A percentile compares a stretch with the other conserved stretches of the same genome.
Conservation (phyloP, 1,140 invertebrate species). For the Drosophila prosaltans region DNA sequence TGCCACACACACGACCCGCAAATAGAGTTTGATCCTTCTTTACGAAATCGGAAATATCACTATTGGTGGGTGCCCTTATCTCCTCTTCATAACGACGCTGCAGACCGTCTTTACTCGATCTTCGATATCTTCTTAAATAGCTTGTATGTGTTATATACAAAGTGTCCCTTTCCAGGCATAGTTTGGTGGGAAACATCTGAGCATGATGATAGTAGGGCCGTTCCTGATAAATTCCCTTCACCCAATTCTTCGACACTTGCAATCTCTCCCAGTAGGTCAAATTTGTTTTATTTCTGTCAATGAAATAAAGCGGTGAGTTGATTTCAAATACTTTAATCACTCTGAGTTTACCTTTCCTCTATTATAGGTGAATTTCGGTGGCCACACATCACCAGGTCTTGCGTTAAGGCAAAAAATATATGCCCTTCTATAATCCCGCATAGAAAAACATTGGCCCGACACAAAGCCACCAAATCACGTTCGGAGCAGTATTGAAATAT, state of each 20-base stretch:
- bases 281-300: constrained; percentile 42
- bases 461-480: constrained; percentile 56
- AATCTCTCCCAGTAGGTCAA: constrained; percentile 63
- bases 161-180: constrained; percentile 58
- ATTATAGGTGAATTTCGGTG: constrained; percentile 52
- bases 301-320: neutral
- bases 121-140: constrained; percentile 66
- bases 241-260: constrained; percentile 67
- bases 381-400: constrained; percentile 72
- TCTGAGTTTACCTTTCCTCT: constrained; percentile 46
- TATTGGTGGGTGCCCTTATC: constrained; percentile 45
- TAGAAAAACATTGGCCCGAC: constrained; percentile 43
- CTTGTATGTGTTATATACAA: constrained; percentile 66
- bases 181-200: constrained; percentile 73
- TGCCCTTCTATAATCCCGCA: constrained; percentile 54
- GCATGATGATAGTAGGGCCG: constrained; percentile 68
- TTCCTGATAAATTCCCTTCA: constrained; percentile 64
- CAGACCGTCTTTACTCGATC: constrained; percentile 51
- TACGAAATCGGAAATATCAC: constrained; percentile 69
- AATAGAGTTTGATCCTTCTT: constrained; percentile 75
- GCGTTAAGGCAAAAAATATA: constrained; percentile 51
- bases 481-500: constrained; percentile 67
- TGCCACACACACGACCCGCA: constrained; percentile 60
- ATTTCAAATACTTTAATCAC: too few relatives aligned
- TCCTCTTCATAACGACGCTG: constrained; percentile 58